Conservation (phyloP, 2,888 invertebrate species). For the Tetheella fluctuosa region DNA sequence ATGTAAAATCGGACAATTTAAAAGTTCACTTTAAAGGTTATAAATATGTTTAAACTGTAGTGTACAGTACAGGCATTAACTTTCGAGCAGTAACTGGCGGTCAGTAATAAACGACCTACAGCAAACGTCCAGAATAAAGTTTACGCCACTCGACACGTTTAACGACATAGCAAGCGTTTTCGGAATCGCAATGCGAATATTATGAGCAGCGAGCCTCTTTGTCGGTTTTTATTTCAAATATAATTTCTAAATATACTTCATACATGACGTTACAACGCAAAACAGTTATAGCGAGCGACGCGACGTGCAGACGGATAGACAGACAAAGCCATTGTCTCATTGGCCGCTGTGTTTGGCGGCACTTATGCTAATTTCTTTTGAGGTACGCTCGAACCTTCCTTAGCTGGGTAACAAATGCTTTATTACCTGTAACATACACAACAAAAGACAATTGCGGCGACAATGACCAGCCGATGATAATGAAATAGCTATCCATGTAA, state of each 20-base stretch:
- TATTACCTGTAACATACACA: constrained; percentile 64
- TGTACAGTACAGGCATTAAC: constrained; percentile 31
- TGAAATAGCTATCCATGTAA: constrained; percentile 23
- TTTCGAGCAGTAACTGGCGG: constrained; percentile 33
- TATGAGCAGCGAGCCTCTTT: constrained; percentile 41
- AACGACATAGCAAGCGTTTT: constrained; percentile 40
- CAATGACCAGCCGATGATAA: constrained; percentile 33
- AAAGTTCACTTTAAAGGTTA: constrained; percentile 38
- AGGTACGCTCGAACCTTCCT: constrained; percentile 65
- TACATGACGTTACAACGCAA: constrained; percentile 30
- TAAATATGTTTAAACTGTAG: constrained; percentile 28
- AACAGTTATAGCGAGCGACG: constrained; percentile 69
- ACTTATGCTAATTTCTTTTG: constrained; percentile 81
- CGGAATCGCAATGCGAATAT: constrained; percentile 40
- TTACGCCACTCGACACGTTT: constrained; percentile 42
- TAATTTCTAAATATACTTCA: constrained; percentile 56
- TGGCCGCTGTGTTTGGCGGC: constrained; percentile 68
- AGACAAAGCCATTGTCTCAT: constrained; percentile 80
- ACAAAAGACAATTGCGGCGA: constrained; percentile 46
- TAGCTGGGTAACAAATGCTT: constrained; percentile 61
- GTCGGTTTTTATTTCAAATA: constrained; percentile 55
- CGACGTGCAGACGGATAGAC: constrained; percentile 67
- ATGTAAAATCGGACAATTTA: constrained; percentile 32
- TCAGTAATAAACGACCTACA: constrained; percentile 36
- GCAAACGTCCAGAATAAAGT: constrained; percentile 39